Base-by-base conservation (phyloP, 1,140 invertebrate genomes). In the Sarcophaga peregrina region DNA sequence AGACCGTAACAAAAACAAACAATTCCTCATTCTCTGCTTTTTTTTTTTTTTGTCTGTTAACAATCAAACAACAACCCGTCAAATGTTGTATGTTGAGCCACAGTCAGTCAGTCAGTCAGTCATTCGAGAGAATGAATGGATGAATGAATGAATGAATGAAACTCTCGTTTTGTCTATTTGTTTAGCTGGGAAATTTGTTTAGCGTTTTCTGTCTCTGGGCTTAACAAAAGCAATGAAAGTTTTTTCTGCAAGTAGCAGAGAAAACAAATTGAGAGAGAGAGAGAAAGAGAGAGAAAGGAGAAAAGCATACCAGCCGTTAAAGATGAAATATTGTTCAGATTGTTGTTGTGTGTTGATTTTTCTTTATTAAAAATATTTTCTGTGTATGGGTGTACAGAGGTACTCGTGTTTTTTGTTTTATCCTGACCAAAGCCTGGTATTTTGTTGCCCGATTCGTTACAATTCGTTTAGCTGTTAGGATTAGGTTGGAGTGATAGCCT, bases 281-380 rank as follows among this genome's bases (percentile, higher is more conserved):
- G 25, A 37, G 25, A 37, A 4, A 37, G 25, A 37, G 25, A 2
- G 25, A 37, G 25, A 37, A 37, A 37, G 25, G 25, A 37, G 25
- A 37, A 37, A 2, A 37, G 4, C 25, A 2, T 4, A 4, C 25
- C 25, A 37, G 4, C 25, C 25, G 4, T 37, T 37, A 37, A 37
- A 37, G 25, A 37, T 37, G n/a, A n/a, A n/a, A n/a, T n/a, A n/a
- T n/a, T n/a, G n/a, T n/a, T n/a, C n/a, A n/a, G 20, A 68, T 68
- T 17, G 20, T 68, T 68, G 15, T 68, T 15, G 17, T 68, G 5
- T 68, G 62, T 68, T 25, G 62, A 68, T 68, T 68, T 68, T 17
- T 68, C n/a, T 68, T 68, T 68, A 68, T 68, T 68, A 68, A 68
- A 68, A 68, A 68, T 68, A 68, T 68, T 20, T 5, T 68, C 11